A percentile compares a stretch with the other conserved stretches of the same genome.
Conservation (phyloP, 2,888 invertebrate genomes). For the Melipona bicolor region DNA sequence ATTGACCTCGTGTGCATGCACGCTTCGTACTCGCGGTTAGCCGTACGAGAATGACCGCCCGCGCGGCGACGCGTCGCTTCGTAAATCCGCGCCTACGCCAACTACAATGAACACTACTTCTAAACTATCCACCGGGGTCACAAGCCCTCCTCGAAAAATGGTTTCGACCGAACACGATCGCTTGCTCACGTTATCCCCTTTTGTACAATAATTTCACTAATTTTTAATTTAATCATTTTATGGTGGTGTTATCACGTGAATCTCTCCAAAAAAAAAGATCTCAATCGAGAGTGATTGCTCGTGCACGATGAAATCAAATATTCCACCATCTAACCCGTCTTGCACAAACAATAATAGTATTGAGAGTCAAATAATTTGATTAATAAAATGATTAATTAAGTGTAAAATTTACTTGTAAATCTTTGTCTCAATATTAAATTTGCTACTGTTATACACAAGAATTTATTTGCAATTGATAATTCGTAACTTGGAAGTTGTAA, state of each 20-base stretch:
- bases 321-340: no score
- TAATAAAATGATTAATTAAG: no score
- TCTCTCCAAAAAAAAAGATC: no score
- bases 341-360: no score
- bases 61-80: conserved; percentile 43
- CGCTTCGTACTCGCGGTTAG: conserved; percentile 35
- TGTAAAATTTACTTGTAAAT: neutral
- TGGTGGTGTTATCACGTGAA: no score
- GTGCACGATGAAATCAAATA: no score
- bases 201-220: neutral
- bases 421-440: rapidly evolving
- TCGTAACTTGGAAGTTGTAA: neutral
- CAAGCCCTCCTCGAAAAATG: neutral
- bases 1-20: conserved; percentile 63
- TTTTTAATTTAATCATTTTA: no score
- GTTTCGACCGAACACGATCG: neutral
- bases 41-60: conserved; percentile 48
- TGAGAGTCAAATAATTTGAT: no score
- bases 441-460: neutral
- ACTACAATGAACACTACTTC: conserved; percentile 27
- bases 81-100: conserved; percentile 58
- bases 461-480: neutral
- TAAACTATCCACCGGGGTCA: conserved; percentile 13
- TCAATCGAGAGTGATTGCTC: no score
- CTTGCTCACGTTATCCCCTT: neutral